A percentile compares a stretch with the other conserved stretches of the same genome.
Evolutionary conservation across 64 coral and sea anemone genomes (phyloP).

Genomic region (Actinia equina): DNA sequence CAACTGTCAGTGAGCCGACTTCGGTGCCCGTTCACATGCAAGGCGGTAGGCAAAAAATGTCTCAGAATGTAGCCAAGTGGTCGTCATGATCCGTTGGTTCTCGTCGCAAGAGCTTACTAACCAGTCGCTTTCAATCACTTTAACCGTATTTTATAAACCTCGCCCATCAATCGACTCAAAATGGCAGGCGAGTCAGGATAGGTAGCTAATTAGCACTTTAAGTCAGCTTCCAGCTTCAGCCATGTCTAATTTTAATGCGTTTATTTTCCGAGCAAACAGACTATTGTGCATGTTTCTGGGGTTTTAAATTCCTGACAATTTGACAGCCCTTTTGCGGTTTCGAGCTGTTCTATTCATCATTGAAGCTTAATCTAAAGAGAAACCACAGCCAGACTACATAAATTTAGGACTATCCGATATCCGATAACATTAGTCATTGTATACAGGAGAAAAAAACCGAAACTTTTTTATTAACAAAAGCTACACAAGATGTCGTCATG

Average conservation of each 20-base stretch:
- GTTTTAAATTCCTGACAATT: neutral
- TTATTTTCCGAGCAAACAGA: neutral
- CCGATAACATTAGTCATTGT: neutral
- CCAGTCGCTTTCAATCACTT: neutral
- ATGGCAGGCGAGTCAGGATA: neutral
- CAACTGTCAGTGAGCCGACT: neutral
- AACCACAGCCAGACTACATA: neutral
- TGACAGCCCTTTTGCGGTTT: neutral
- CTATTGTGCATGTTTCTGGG: slow-evolving; percentile 9
- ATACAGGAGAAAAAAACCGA: neutral
- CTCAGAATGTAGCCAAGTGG: neutral
- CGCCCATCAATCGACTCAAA: neutral
- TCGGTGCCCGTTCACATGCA: neutral
- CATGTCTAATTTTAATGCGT: neutral
- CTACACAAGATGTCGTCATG: neutral
- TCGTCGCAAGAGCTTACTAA: neutral
- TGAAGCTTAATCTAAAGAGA: neutral
- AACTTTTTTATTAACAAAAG: neutral
- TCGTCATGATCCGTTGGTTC: neutral
- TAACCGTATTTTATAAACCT: neutral
- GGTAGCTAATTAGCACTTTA: neutral
- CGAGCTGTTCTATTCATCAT: neutral
- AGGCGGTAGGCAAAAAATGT: neutral
- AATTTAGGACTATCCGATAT: neutral
- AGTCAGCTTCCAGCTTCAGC: neutral